Evolutionary conservation across 2,888 invertebrate genomes (phyloP), one percentile per base, ranked within the genome.

Genomic region (Andrena praecox): DNA sequence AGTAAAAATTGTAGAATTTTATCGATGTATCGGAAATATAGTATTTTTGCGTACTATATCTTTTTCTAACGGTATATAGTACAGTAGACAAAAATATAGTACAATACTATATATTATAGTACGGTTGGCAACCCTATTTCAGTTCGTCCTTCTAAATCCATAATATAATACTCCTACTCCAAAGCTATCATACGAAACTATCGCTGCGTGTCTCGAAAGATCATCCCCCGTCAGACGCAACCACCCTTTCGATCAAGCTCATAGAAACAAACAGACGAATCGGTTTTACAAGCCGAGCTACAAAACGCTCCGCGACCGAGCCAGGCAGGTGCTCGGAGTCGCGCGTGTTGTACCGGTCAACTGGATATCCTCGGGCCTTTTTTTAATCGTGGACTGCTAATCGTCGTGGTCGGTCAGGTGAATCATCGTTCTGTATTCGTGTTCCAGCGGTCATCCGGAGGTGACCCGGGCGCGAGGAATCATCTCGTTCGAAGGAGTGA

Each of bases 361-460:
- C 75, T 75, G 80, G 80, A 71, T 67, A 73, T 82, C 70, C 74
- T 79, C 80, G 79, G 60, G 20, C 1, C 42, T 75, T 75, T 42
- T 75, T 75, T 80, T 80, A 71, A 71, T 71, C 70, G 59, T 69
- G 52, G 59, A 24, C 64, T 52, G 29, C 29, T 56, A 68, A 77
- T 68, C 64, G 33, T 2, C 72, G 16, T 24, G 33, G 54, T 52
- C 56, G 54, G 71, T 33, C 56, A 50, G 31, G 29, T 66, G 79
- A 74, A 64, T 76, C 76, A 78, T 66, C 64, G 62, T 29, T 50
- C 68, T 35, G 56, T 68, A 52, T 77, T 78, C 42, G 62, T 7
- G 74, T 70, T 54, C 20, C 60, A 42, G 64, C 78, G 78, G 71
- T 74, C 66, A 81, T 8, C 6, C 60, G 35, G 82, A 85, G 80